These are phyloP conservation scores for Silurus glanis DNA, from an alignment of 2,113 vertebrate species.

Conservation along the genomic window DNA sequence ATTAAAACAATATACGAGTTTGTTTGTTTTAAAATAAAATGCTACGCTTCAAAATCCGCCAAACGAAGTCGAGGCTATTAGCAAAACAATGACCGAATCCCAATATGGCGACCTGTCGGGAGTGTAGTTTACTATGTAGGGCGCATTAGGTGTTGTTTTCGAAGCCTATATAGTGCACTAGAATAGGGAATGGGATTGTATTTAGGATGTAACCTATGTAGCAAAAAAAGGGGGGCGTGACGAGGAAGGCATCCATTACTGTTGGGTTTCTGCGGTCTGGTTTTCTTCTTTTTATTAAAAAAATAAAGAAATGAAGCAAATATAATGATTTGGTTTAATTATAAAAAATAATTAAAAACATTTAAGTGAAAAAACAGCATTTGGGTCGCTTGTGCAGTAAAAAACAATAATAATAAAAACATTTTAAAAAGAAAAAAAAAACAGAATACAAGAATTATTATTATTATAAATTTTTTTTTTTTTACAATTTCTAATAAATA, in stretches of 20 bases:
- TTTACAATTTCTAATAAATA: not conserved
- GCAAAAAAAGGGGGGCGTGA: not conserved
- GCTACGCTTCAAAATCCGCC: not conserved
- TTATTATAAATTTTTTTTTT: not conserved
- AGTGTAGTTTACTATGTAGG: not conserved
- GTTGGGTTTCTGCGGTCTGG: not conserved
- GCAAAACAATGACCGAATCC: not conserved
- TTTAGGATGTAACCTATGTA: not conserved
- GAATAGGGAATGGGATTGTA: not conserved
- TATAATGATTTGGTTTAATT: not conserved
- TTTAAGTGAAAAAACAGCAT: slow-evolving; percentile 3
- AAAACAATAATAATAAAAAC: not conserved
- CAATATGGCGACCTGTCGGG: not conserved
- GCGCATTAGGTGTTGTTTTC: not conserved
- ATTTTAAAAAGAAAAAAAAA: not conserved
- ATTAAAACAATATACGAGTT: not conserved
- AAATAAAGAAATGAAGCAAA: not conserved
- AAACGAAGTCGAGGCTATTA: not conserved
- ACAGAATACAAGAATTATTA: not conserved
- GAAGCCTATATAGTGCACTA: not conserved
- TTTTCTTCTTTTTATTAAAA: not conserved
- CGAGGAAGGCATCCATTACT: not conserved
- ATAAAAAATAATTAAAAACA: not conserved
- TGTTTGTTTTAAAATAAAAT: not conserved
- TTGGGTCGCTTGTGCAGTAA: not conserved